phyloP scores from a whole-genome alignment of 2,113 vertebrate genomes.

The Percopsis transmontana region DNA sequence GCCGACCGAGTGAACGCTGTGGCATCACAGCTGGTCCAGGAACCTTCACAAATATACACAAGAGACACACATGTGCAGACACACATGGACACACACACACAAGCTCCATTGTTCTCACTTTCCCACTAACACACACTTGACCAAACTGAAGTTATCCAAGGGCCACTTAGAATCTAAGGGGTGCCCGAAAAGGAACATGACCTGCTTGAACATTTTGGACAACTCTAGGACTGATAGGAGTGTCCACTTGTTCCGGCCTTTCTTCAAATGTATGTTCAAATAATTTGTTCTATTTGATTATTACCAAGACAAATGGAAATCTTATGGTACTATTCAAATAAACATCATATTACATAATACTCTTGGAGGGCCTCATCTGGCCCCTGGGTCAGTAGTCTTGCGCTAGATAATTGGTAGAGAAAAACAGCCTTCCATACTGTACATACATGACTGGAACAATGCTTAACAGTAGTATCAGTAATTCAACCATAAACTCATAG shows the following conservation, averaged over 20 bases:
- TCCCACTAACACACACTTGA: constrained; percentile 2
- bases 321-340: too few relatives aligned
- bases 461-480: constrained; percentile 17
- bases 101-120: constrained; percentile 38
- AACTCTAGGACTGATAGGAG: neutral
- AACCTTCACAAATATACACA: constrained; percentile 19
- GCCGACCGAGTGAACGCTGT: constrained; percentile 15
- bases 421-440: constrained; percentile 45
- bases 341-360: too few relatives aligned
- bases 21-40: constrained; percentile 45
- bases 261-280: too few relatives aligned
- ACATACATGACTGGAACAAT: constrained; percentile 18
- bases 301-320: too few relatives aligned
- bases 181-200: neutral
- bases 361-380: too few relatives aligned
- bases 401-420: too few relatives aligned
- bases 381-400: too few relatives aligned
- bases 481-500: constrained; percentile 16
- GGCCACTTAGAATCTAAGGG: constrained; percentile 7
- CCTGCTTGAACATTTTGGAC: neutral
- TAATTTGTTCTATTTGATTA: too few relatives aligned
- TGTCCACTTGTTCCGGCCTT: too few relatives aligned
- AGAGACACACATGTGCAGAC: constrained; percentile 29
- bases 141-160: too few relatives aligned
- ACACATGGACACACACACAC: constrained; percentile 41